These are phyloP conservation scores for Percina caprodes DNA, from an alignment of 2,113 vertebrate species.

Conservation along the genomic window DNA sequence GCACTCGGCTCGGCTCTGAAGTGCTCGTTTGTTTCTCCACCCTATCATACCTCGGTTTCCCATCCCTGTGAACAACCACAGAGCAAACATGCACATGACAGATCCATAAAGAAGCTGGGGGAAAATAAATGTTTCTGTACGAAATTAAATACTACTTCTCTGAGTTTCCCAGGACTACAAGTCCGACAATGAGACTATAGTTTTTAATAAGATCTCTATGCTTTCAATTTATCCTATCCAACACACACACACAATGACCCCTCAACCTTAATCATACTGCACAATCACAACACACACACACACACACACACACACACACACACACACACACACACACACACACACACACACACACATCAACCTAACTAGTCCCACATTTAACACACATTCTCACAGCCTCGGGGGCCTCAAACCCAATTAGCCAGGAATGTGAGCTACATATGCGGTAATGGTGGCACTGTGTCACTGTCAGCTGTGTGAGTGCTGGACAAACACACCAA, in stretches of 20 bases:
- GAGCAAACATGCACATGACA: conserved; percentile 15
- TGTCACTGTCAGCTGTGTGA: conserved; percentile 63
- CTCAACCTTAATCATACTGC: conserved; percentile 48
- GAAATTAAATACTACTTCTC: background rate
- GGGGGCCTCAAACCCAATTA: conserved; percentile 67
- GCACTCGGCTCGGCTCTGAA: conserved; percentile 22
- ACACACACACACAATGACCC: conserved; percentile 30
- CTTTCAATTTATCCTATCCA: conserved; percentile 4
- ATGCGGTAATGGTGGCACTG: conserved; percentile 59
- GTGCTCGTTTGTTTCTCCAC: conserved; percentile 46
- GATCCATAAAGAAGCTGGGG: background rate
- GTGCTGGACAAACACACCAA: conserved; percentile 47
- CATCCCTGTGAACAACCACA: conserved; percentile 12
- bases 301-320: conserved; percentile 34
- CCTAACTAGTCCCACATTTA: conserved; percentile 32
- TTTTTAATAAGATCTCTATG: conserved; percentile 16
- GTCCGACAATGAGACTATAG: background rate
- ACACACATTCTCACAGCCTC: conserved; percentile 30
- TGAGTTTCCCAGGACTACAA: conserved; percentile 12
- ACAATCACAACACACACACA: background rate
- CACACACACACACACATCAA: background rate
- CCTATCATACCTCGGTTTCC: conserved; percentile 38
- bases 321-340: conserved; percentile 39
- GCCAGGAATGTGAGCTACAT: conserved; percentile 64
- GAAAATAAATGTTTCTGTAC: conserved; percentile 9